Conservation (phyloP, 2,888 invertebrate species). For the Calliphora vomitoria region DNA sequence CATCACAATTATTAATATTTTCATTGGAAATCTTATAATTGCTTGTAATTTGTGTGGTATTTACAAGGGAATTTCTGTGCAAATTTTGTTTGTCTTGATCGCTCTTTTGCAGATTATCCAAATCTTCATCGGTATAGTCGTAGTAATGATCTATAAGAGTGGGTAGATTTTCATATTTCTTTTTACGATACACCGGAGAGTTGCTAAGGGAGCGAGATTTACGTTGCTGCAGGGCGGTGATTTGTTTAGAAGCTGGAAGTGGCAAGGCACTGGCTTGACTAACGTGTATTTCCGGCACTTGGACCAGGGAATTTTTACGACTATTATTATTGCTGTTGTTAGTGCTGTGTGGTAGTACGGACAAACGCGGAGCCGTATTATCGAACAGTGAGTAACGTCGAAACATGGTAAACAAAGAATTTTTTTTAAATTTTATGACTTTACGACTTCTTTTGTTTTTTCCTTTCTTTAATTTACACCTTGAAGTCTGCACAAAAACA, state of each 20-base stretch:
- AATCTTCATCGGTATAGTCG: slow-evolving; percentile 65
- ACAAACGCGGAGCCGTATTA: slow-evolving; percentile 80
- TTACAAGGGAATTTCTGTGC: slow-evolving; percentile 16
- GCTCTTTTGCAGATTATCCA: slow-evolving; percentile 59
- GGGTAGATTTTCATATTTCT: slow-evolving; percentile 79
- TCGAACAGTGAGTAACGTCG: slow-evolving; percentile 83
- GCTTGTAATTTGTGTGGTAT: neutral
- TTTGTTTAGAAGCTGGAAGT: slow-evolving; percentile 67
- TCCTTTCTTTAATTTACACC: slow-evolving; percentile 25
- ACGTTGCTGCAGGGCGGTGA: slow-evolving; percentile 69
- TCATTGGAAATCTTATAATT: slow-evolving; percentile 9
- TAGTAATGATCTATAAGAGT: slow-evolving; percentile 75
- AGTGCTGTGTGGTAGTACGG: slow-evolving; percentile 78
- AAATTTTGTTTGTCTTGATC: slow-evolving; percentile 76
- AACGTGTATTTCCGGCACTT: slow-evolving; percentile 73
- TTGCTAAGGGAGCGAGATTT: slow-evolving; percentile 82
- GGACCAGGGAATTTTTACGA: slow-evolving; percentile 61
- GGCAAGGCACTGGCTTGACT: slow-evolving; percentile 71
- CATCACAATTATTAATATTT: slow-evolving; percentile 31
- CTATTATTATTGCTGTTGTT: slow-evolving; percentile 56
- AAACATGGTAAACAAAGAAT: slow-evolving; percentile 67
- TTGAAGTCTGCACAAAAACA: slow-evolving; percentile 1
- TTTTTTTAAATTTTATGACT: neutral
- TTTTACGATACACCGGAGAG: slow-evolving; percentile 82
- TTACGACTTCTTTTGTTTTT: slow-evolving; percentile 5